A percentile compares a stretch with the other conserved stretches of the same genome.
phyloP scores from a whole-genome alignment of 1,140 invertebrate genomes.

The Conopomorpha cramerella region DNA sequence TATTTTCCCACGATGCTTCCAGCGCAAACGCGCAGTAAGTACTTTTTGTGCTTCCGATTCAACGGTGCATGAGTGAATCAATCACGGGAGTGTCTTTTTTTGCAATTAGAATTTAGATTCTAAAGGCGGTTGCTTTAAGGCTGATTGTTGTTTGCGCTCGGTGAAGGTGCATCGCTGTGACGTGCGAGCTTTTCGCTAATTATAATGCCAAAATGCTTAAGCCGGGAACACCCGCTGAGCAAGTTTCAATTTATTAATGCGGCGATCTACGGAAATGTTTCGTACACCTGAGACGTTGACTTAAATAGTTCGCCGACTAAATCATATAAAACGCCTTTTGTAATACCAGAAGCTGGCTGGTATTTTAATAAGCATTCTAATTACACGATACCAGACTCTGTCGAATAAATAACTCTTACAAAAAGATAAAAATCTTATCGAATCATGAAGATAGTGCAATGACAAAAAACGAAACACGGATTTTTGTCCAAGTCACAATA shows the following conservation, averaged over 20 bases:
- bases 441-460: background rate
- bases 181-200: slow-evolving; percentile 26
- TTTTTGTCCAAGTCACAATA: slow-evolving; percentile 21
- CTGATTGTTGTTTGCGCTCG: background rate
- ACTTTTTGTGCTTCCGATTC: too few relatives aligned
- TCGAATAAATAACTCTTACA: background rate
- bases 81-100: background rate
- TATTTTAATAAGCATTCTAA: background rate
- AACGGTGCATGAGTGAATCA: too few relatives aligned
- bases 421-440: background rate
- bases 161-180: background rate
- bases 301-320: too few relatives aligned
- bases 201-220: slow-evolving; percentile 22
- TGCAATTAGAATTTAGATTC: background rate
- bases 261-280: too few relatives aligned
- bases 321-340: too few relatives aligned
- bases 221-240: slow-evolving; percentile 11
- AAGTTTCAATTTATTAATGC: slow-evolving; percentile 22
- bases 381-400: background rate
- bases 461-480: background rate
- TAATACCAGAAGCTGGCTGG: background rate
- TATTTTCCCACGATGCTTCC: too few relatives aligned
- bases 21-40: too few relatives aligned
- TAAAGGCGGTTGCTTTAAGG: background rate
- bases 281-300: too few relatives aligned